Base-by-base conservation (phyloP, 2,113 vertebrate genomes). In the Pedionomus torquatus region DNA sequence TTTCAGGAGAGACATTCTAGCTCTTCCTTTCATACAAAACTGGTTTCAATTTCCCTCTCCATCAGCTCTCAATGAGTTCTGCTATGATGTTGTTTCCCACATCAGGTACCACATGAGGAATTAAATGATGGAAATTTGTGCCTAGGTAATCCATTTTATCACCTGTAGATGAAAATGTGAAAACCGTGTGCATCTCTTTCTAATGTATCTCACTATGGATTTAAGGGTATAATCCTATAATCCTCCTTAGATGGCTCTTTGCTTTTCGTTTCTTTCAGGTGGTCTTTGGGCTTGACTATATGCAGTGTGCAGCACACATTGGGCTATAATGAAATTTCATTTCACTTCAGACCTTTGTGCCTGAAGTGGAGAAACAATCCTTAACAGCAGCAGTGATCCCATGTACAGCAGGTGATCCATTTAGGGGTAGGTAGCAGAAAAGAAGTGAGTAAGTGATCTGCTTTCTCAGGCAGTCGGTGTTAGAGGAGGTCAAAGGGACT, bases 221-320 rank as follows among this genome's bases (percentile, higher is more conserved):
- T 95, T 91, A 89, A 91, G 80, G 68, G 49, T 71, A 82, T 91
- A 91, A 95, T 95, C 93, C 72, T 57, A 28, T 93, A 88, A 94
- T 89, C 80, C 61, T 70, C 74, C 64, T 84, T 95, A 86, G 41
- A 84, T 80, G 15, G 23, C 72, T 79, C 65, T 82, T 93, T 68
- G 71, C 68, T 78, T 94, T 95, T 86, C 75, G 58, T 60, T 95
- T 93, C 17, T 31, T 80, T 87, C 77, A 66, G 72, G 61, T 89
- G 44, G 17, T 93, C 76, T 94, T 83, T 84, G 35, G 48, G 31
- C 48, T 89, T 82, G 41, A 23, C 43, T 64, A 1, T 58, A 39
- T 48, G 48, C 30, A 65, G n/a, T 58, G 17, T 70, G 9, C 49
- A 90, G 54, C 33, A 68, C 0, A 0, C 26, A 25, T 71, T 63